Evolutionary conservation across 2,797 vertebrate genomes (phyloP).

Genomic region (Lepus townsendii): DNA sequence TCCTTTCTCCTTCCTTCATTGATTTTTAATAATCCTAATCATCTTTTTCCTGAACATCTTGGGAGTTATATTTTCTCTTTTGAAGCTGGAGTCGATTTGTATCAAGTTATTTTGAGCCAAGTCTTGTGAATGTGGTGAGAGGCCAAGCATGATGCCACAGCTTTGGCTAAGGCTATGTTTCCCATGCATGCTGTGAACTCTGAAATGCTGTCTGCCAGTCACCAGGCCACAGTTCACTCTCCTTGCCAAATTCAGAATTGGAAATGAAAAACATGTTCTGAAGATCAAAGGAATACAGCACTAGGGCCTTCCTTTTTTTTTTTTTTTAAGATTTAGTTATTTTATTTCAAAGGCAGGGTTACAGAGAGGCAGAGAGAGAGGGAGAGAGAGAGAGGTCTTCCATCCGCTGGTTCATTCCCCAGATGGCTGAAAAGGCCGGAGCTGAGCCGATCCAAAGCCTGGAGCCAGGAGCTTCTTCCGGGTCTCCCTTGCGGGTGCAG

Average conservation of each 20-base stretch:
- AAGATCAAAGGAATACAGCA: neutral
- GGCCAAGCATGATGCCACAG: neutral
- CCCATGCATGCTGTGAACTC: neutral
- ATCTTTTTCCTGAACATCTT: neutral
- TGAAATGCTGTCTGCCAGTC: neutral
- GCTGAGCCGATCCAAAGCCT: too few relatives aligned
- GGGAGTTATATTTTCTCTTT: conserved; percentile 4
- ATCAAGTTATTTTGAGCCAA: conserved; percentile 6
- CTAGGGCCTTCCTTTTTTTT: neutral
- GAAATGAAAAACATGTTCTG: conserved; percentile 18
- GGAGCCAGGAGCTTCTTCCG: too few relatives aligned
- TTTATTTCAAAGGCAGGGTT: too few relatives aligned
- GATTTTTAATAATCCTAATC: neutral
- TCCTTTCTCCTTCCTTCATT: neutral
- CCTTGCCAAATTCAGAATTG: conserved; percentile 49
- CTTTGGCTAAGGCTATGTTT: neutral
- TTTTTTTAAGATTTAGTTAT: too few relatives aligned
- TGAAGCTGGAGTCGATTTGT: neutral
- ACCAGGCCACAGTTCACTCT: conserved; percentile 55
- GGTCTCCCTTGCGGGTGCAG: too few relatives aligned
- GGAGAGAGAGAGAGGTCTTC: too few relatives aligned
- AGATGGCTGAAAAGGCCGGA: too few relatives aligned
- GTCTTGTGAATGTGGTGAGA: conserved; percentile 6
- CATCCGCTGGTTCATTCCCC: too few relatives aligned
- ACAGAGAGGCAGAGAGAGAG: too few relatives aligned